Percentiles rank a stretch among this genome's conserved stretches.
These are phyloP conservation scores for Coturnix japonica DNA, from an alignment of 2,113 vertebrate species.

Conservation along the genomic window DNA sequence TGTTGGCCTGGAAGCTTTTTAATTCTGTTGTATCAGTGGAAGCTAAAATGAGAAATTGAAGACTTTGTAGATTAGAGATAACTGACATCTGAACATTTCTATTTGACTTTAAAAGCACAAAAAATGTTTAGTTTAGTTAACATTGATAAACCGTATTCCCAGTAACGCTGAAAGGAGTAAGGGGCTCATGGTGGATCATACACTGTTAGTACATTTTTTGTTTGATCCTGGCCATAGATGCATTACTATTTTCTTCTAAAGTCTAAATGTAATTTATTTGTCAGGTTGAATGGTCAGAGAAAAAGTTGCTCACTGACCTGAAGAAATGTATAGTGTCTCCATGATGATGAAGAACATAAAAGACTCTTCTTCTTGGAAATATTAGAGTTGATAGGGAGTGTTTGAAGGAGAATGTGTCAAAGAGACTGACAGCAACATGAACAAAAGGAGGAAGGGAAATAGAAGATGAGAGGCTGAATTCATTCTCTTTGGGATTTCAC, in stretches of 20 bases:
- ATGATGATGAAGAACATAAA: slow-evolving; percentile 67
- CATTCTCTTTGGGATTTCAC: slow-evolving; percentile 54
- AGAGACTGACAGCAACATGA: slow-evolving; percentile 47
- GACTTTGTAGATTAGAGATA: neutral
- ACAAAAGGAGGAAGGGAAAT: slow-evolving; percentile 59
- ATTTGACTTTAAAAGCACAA: neutral
- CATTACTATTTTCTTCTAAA: slow-evolving; percentile 61
- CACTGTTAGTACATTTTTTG: slow-evolving; percentile 3
- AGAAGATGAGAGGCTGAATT: slow-evolving; percentile 54
- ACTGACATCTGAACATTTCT: neutral
- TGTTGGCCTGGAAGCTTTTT: neutral
- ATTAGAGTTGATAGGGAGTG: slow-evolving; percentile 67
- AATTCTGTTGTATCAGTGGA: neutral
- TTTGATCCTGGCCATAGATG: slow-evolving; percentile 52
- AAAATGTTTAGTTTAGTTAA: neutral
- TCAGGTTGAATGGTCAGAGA: slow-evolving; percentile 65
- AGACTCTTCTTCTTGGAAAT: slow-evolving; percentile 62
- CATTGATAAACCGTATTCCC: neutral
- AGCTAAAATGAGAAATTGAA: neutral
- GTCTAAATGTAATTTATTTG: slow-evolving; percentile 70
- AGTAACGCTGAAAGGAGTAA: neutral
- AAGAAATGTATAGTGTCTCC: slow-evolving; percentile 61
- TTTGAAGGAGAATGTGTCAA: slow-evolving; percentile 69
- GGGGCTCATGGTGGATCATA: slow-evolving; percentile 8
- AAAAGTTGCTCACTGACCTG: slow-evolving; percentile 67